Percentiles rank a stretch among this genome's conserved stretches.
These are phyloP conservation scores for Bombus pyrosoma DNA, from an alignment of 1,140 invertebrate species.

Conservation along the genomic window DNA sequence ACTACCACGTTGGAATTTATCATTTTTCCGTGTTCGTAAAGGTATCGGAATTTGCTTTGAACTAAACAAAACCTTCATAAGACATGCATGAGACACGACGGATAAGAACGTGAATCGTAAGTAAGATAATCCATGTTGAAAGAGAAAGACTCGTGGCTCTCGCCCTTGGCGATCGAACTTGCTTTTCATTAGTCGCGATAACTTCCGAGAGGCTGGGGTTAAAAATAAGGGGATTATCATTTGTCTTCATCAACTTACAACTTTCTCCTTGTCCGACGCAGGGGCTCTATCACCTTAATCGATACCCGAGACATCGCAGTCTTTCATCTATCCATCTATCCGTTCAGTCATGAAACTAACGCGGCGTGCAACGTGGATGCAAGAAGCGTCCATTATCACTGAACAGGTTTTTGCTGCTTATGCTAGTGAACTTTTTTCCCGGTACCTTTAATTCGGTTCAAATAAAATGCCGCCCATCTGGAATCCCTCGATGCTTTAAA, in stretches of 20 bases:
- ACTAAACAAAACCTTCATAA: not conserved
- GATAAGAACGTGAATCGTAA: not conserved
- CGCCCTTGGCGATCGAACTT: not conserved
- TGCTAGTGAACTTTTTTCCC: not conserved
- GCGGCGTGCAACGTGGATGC: conserved; percentile 45
- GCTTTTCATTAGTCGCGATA: not conserved
- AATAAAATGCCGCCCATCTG: conserved; percentile 55
- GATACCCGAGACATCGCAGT: conserved; percentile 54
- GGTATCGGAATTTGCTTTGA: not conserved
- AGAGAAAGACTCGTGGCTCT: not conserved
- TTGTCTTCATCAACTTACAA: conserved; percentile 63
- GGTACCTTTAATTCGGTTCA: conserved; percentile 50
- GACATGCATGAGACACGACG: not conserved
- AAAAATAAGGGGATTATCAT: conserved; percentile 63
- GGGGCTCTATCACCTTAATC: conserved; percentile 46
- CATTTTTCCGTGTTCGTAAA: conserved; percentile 64
- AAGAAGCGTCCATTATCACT: conserved; percentile 63
- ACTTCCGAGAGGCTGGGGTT: not conserved
- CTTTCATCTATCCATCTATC: conserved; percentile 38
- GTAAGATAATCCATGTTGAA: too few relatives aligned
- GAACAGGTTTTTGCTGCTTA: conserved; percentile 42
- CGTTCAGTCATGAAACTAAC: conserved; percentile 59
- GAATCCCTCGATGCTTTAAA: not conserved
- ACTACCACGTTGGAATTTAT: conserved; percentile 60
- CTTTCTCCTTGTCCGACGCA: conserved; percentile 44